Conservation (phyloP, 2,888 invertebrate species). For the Piscicola geometra region DNA sequence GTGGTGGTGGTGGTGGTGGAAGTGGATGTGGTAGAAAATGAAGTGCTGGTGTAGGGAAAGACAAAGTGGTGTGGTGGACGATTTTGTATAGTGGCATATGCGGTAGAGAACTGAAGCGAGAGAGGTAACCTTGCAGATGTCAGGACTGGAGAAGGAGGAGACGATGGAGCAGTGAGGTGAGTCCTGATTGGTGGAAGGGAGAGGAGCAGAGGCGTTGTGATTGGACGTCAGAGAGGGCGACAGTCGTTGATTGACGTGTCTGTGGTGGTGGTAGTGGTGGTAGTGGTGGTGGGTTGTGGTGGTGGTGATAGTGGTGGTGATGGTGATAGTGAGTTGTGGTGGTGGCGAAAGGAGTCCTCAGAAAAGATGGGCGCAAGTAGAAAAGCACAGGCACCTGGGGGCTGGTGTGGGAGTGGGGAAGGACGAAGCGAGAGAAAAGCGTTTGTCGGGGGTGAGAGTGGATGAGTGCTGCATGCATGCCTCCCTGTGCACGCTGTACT, state of each 20-base stretch:
- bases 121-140: constrained; percentile 29
- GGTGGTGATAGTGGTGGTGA: no score
- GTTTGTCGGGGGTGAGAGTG: not conserved
- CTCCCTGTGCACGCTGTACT: not conserved
- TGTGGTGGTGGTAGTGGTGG: not conserved
- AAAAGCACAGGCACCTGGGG: not conserved
- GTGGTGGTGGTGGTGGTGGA: no score
- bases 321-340: no score
- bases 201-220: not conserved
- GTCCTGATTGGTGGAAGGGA: not conserved
- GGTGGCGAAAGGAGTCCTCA: not conserved
- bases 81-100: no score
- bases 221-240: not conserved
- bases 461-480: not conserved
- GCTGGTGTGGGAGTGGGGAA: constrained; percentile 21
- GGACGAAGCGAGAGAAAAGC: constrained; percentile 24
- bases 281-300: no score
- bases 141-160: constrained; percentile 29
- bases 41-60: no score
- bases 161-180: not conserved
- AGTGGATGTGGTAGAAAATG: no score
- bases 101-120: no score
- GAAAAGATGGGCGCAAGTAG: not conserved
- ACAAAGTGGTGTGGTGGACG: no score
- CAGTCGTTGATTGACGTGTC: not conserved